These are phyloP conservation scores for Noctua fimbriata DNA, from an alignment of 2,888 invertebrate species.

Conservation along the genomic window DNA sequence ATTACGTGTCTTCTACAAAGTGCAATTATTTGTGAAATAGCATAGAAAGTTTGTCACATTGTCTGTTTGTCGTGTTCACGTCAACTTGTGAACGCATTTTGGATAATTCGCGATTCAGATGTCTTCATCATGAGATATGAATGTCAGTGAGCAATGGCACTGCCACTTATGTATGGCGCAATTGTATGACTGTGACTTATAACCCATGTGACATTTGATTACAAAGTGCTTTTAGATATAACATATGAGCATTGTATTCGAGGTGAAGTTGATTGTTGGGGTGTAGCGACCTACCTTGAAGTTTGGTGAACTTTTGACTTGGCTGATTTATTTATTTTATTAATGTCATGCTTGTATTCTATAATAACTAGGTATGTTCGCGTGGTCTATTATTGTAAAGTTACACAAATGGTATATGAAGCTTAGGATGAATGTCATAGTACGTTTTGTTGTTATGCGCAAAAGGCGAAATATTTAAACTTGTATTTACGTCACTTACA, in stretches of 20 bases:
- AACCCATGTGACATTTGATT: constrained; percentile 58
- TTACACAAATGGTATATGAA: background rate
- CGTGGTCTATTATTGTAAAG: background rate
- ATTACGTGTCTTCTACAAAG: constrained; percentile 50
- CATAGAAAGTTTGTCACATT: constrained; percentile 77
- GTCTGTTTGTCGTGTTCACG: constrained; percentile 75
- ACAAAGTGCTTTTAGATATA: constrained; percentile 36
- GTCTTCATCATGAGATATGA: constrained; percentile 76
- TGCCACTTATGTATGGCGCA: constrained; percentile 51
- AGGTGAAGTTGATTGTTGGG: constrained; percentile 30
- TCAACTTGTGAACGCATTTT: constrained; percentile 74
- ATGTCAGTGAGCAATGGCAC: constrained; percentile 69
- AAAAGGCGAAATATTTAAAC: background rate
- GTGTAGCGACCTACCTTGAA: constrained; percentile 31
- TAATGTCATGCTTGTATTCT: constrained; percentile 1
- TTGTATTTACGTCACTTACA: background rate
- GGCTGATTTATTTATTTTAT: constrained; percentile 25
- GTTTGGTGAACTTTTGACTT: constrained; percentile 27
- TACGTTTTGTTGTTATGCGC: background rate
- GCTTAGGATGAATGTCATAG: background rate
- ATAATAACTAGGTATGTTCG: background rate
- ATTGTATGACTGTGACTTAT: constrained; percentile 54
- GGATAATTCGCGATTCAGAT: constrained; percentile 76
- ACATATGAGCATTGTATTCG: constrained; percentile 41
- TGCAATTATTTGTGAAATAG: constrained; percentile 62